phyloP scores from a whole-genome alignment of 2,888 invertebrate genomes.

The Serrognathus titanus region DNA sequence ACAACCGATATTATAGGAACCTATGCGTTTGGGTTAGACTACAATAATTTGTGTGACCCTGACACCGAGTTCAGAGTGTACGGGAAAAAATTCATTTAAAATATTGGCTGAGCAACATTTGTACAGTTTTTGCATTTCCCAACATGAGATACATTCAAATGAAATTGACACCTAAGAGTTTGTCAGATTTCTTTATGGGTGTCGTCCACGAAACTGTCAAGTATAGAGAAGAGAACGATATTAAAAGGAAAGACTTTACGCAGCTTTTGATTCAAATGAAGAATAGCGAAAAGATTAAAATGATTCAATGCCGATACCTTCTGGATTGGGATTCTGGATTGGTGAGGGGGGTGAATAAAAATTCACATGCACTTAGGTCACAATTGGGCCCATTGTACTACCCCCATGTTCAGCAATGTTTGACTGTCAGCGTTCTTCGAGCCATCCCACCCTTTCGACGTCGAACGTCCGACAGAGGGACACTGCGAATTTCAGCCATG shows the following conservation, averaged over 20 bases:
- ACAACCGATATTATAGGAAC: conserved; percentile 58
- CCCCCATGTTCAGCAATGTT: too few relatives aligned
- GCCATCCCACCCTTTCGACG: too few relatives aligned
- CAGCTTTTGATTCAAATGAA: conserved; percentile 53
- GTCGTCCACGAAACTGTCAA: conserved; percentile 47
- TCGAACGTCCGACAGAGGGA: too few relatives aligned
- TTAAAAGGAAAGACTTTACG: conserved; percentile 54
- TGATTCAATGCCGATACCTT: neutral
- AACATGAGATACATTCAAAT: conserved; percentile 24
- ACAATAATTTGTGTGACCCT: conserved; percentile 54
- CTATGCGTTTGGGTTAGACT: conserved; percentile 58
- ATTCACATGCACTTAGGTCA: too few relatives aligned
- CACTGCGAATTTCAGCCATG: too few relatives aligned
- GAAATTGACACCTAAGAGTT: conserved; percentile 25
- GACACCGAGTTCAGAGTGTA: conserved; percentile 49
- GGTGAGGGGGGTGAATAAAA: too few relatives aligned
- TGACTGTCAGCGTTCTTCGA: too few relatives aligned
- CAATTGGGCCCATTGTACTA: too few relatives aligned
- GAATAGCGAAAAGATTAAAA: neutral
- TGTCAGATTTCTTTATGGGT: conserved; percentile 47
- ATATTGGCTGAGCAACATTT: conserved; percentile 14
- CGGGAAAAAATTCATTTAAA: conserved; percentile 21
- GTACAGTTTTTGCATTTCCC: conserved; percentile 19
- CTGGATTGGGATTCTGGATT: too few relatives aligned
- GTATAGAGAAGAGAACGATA: conserved; percentile 47